Evolutionary conservation across 2,888 invertebrate species (phyloP).

Genomic region (Troglohyphantes excavatus): DNA sequence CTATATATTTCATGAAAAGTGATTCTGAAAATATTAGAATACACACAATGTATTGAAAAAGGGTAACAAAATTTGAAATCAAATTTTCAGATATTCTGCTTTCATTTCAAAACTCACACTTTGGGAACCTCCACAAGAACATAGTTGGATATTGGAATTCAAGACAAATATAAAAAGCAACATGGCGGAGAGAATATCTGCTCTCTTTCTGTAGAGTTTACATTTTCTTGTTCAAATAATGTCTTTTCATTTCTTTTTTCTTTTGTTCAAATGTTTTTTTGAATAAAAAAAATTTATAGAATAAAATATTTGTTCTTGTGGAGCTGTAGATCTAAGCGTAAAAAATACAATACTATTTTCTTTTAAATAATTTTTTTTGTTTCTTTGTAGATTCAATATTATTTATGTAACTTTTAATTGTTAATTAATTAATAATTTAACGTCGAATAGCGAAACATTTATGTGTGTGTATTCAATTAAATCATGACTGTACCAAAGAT

Average conservation of each 20-base stretch:
- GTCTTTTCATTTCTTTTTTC: not conserved
- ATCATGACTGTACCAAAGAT: no score
- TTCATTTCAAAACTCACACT: not conserved
- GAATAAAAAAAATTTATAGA: not conserved
- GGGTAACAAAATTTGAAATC: not conserved
- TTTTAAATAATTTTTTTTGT: no score
- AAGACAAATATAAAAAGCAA: not conserved
- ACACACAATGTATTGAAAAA: not conserved
- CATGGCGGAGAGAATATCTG: not conserved
- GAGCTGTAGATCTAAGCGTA: not conserved
- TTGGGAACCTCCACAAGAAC: not conserved
- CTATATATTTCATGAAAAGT: not conserved
- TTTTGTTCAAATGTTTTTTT: not conserved
- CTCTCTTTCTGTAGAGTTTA: no score
- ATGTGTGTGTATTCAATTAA: no score
- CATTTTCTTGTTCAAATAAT: slow-evolving; percentile 5
- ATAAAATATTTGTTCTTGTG: not conserved
- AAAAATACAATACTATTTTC: not conserved
- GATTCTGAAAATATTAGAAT: not conserved
- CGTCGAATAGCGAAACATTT: no score
- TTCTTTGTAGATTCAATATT: no score
- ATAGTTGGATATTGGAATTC: not conserved
- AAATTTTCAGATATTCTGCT: not conserved
- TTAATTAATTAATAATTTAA: no score
- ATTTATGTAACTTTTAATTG: no score